phyloP scores from a whole-genome alignment of 2,888 invertebrate genomes.

The Eupithecia inturbata region DNA sequence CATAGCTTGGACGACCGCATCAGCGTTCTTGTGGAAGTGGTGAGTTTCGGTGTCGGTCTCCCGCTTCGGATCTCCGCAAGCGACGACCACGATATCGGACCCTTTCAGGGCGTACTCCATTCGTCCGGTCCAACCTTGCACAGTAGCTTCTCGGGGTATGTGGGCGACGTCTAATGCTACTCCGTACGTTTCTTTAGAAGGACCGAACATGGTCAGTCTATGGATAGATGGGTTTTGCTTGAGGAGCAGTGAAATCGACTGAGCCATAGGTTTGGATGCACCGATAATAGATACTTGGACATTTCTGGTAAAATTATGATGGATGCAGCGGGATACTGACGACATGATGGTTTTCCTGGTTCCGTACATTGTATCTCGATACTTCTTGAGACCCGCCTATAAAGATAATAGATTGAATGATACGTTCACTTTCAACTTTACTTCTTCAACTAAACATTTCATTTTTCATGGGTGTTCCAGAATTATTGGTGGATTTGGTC shows the following conservation, averaged over 20 bases:
- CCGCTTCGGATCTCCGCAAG: constrained; percentile 30
- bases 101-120: constrained; percentile 27
- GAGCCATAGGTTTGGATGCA: constrained; percentile 31
- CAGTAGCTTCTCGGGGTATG: constrained; percentile 24
- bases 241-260: constrained; percentile 32
- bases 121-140: constrained; percentile 29
- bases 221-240: constrained; percentile 31
- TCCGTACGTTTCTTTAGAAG: constrained; percentile 20
- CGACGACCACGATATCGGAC: constrained; percentile 31
- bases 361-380: constrained; percentile 19
- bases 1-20: constrained; percentile 28
- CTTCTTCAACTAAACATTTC: not conserved
- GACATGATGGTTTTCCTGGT: not conserved
- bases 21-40: constrained; percentile 33
- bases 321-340: not conserved
- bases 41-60: constrained; percentile 27
- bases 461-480: not conserved
- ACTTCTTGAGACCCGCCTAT: not conserved
- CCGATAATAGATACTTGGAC: constrained; percentile 36
- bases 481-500: not conserved
- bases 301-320: constrained; percentile 9
- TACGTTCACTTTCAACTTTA: not conserved
- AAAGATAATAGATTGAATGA: not conserved
- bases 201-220: constrained; percentile 27
- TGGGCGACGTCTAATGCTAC: constrained; percentile 25